phyloP scores from a whole-genome alignment of 1,140 invertebrate species.

The Chionoecetes opilio region DNA sequence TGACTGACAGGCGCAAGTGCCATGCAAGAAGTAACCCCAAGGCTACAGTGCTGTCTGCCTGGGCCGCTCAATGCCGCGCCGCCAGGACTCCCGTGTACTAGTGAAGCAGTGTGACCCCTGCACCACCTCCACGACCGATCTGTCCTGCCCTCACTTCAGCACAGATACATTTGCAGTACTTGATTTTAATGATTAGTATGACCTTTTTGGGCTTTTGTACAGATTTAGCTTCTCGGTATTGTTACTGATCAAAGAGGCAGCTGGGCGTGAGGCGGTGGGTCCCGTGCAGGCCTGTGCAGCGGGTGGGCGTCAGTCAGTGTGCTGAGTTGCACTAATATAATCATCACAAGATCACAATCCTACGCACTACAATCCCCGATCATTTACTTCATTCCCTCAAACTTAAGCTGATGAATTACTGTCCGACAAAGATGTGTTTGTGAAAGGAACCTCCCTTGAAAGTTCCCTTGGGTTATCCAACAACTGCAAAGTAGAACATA shows the following conservation, averaged over 20 bases:
- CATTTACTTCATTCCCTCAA: not conserved
- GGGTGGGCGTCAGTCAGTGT: not conserved
- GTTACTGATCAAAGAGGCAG: not conserved
- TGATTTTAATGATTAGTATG: not conserved
- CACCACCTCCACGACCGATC: not conserved
- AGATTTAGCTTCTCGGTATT: no score
- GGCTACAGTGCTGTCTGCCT: conserved; percentile 34
- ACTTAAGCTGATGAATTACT: not conserved
- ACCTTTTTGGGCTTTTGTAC: not conserved
- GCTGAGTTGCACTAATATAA: conserved; percentile 2
- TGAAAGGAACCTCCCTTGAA: not conserved
- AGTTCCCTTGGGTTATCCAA: not conserved
- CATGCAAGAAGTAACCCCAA: conserved; percentile 47
- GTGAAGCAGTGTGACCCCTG: not conserved
- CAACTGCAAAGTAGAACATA: not conserved
- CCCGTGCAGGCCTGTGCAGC: not conserved
- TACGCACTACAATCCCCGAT: not conserved
- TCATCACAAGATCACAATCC: conserved; percentile 19
- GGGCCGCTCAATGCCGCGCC: conserved; percentile 19
- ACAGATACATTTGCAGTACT: not conserved
- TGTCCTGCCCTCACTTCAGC: not conserved
- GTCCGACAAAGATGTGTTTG: not conserved
- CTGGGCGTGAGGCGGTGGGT: not conserved
- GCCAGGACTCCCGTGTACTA: not conserved
- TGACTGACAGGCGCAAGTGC: conserved; percentile 59